Evolutionary conservation across 1,140 invertebrate species (phyloP).

Genomic region (Macrostomum lignano): DNA sequence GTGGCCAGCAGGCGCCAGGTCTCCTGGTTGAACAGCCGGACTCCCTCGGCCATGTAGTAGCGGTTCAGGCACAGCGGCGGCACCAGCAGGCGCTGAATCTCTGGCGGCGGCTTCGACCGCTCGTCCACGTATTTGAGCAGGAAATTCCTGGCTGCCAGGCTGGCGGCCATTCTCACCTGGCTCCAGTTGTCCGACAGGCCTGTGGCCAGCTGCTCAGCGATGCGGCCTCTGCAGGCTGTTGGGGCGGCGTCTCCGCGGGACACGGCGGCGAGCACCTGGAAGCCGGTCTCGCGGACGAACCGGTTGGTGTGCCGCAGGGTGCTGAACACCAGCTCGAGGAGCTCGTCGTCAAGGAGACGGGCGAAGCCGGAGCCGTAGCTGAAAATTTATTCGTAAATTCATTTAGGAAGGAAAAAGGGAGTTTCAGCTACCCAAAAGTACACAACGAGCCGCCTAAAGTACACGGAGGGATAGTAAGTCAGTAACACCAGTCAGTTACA

Average conservation of each 20-base stretch:
- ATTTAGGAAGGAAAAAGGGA: too few species aligned
- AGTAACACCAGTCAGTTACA: too few species aligned
- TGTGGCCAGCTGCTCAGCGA: constrained; percentile 22
- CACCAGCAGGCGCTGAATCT: constrained; percentile 23
- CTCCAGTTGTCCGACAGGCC: constrained; percentile 34
- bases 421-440: too few species aligned
- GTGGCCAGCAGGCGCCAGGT: constrained; percentile 32
- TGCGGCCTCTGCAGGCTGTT: too few species aligned
- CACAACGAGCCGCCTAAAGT: too few species aligned
- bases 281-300: constrained; percentile 34
- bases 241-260: too few species aligned
- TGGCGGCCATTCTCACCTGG: constrained; percentile 32
- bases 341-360: constrained; percentile 25
- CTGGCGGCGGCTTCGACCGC: constrained; percentile 1
- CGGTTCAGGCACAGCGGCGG: constrained; percentile 34
- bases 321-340: constrained; percentile 30
- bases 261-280: too few species aligned
- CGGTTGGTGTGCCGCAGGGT: constrained; percentile 31
- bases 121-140: constrained; percentile 25
- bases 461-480: too few species aligned
- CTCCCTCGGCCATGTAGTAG: constrained; percentile 35
- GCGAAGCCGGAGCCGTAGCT: constrained; percentile 29
- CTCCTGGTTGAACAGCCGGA: constrained; percentile 33
- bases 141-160: constrained; percentile 31
- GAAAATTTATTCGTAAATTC: too few species aligned